Conservation (phyloP, 1,140 invertebrate species). For the Zaprionus ghesquierei region DNA sequence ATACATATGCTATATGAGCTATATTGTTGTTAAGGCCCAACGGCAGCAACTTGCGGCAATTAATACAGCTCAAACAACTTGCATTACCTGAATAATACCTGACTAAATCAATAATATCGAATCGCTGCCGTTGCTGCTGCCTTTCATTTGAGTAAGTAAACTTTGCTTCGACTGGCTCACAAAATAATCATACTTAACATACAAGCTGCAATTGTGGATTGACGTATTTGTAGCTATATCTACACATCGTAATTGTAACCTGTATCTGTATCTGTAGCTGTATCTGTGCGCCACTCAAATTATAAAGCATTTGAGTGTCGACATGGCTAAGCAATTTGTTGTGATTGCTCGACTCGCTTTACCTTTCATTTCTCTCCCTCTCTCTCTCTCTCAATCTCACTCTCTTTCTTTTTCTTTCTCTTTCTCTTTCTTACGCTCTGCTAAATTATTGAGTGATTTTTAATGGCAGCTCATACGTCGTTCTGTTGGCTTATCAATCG, state of each 20-base stretch:
- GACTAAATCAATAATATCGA: conserved; percentile 52
- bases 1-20: conserved; percentile 35
- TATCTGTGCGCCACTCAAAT: conserved; percentile 31
- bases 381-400: no score
- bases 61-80: conserved; percentile 16
- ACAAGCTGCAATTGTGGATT: neutral
- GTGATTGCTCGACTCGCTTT: conserved; percentile 18
- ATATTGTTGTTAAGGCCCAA: conserved; percentile 7
- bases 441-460: conserved; percentile 68
- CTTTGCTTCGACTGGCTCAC: conserved; percentile 2
- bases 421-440: neutral
- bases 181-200: conserved; percentile 45
- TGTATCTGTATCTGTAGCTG: conserved; percentile 3
- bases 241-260: neutral
- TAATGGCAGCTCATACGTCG: conserved; percentile 40
- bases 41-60: conserved; percentile 14
- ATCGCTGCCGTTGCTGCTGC: conserved; percentile 16
- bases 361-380: neutral
- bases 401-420: neutral
- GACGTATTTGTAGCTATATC: neutral
- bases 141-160: conserved; percentile 68
- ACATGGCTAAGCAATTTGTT: conserved; percentile 21
- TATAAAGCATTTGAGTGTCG: conserved; percentile 50
- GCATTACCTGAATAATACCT: conserved; percentile 1
- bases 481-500: conserved; percentile 54